Conservation (phyloP, 2,797 vertebrate species). For the Pachyuromys duprasi region DNA sequence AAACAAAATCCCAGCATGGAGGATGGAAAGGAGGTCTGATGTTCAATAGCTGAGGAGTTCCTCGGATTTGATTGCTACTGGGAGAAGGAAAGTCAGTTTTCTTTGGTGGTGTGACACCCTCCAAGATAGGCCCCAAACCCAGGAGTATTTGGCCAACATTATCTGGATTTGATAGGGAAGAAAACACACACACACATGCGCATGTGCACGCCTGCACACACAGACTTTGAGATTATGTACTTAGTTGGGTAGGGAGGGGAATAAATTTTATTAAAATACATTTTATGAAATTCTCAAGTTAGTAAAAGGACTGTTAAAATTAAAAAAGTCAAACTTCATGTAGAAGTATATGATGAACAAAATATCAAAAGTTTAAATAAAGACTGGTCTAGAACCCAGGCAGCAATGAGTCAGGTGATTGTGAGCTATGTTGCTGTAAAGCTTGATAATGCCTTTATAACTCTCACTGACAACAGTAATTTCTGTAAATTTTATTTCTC, state of each 20-base stretch:
- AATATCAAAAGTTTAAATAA: constrained; percentile 36
- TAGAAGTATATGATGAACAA: neutral
- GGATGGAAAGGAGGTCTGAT: neutral
- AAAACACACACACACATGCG: neutral
- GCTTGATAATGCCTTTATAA: constrained; percentile 21
- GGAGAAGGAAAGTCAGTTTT: neutral
- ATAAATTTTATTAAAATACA: neutral
- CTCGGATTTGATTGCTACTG: neutral
- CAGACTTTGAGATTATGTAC: neutral
- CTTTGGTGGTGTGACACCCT: neutral
- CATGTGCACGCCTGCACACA: neutral
- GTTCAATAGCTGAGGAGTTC: neutral
- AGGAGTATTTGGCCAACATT: neutral
- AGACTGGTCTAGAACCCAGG: neutral
- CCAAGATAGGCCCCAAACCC: no score
- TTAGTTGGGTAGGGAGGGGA: neutral
- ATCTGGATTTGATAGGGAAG: neutral
- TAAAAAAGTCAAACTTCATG: neutral
- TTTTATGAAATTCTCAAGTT: neutral
- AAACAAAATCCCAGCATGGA: neutral
- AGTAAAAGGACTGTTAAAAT: neutral
- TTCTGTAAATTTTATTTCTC: constrained; percentile 59
- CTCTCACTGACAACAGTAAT: neutral
- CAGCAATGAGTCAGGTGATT: neutral
- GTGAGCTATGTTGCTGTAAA: neutral